Evolutionary conservation across 2,113 vertebrate genomes (phyloP), one percentile per base, ranked within the genome.

Genomic region (Alexandromys fortis): DNA sequence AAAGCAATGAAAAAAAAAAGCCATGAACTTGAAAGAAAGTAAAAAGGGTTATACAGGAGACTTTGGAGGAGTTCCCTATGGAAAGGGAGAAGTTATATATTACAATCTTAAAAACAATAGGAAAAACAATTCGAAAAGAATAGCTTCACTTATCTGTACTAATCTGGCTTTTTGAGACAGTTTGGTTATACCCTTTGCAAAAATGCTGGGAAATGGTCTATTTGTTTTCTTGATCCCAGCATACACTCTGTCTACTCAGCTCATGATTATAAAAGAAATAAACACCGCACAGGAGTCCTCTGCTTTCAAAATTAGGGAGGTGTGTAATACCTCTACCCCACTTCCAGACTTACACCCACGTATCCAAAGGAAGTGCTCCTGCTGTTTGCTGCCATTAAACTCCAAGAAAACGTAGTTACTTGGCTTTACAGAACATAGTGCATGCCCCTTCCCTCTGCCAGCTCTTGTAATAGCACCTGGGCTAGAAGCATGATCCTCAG

Each of bases 241-340:
- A n/a, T 67, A 72, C 9, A 45, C 33, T 28, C 26, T 68, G 63
- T 63, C 89, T 49, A 78, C 91, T 91, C 68, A 86, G 89, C 86
- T 91, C 63, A n/a, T 65, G 35, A 61, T 81, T 94, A 70, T 63
- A 42, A 96, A 83, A 85, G 68, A 88, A 95, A 90, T 16, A 94
- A 92, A 92, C 52, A 90, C 2, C n/a, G 19, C 86, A 87, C 2
- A 78, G 67, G 91, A 93, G 5, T 42, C 35, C n/a, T 58, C 5
- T 1, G 0, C 70, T 81, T 87, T 70, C 47, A 91, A 35, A 94
- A 92, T 89, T n/a, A 70, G 72, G 30, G 2, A 90, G 19, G 1
- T 7, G 17, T 52, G 47, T 38, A 38, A 55, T 5, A 26, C 24
- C 86, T 16, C 0, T 3, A 65, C 12, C 16, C 38, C 13, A 85